Percentiles rank a stretch among this genome's conserved stretches.
These are phyloP conservation scores for Brienomyrus longianalis DNA, from an alignment of 2,113 vertebrate species.

Conservation along the genomic window DNA sequence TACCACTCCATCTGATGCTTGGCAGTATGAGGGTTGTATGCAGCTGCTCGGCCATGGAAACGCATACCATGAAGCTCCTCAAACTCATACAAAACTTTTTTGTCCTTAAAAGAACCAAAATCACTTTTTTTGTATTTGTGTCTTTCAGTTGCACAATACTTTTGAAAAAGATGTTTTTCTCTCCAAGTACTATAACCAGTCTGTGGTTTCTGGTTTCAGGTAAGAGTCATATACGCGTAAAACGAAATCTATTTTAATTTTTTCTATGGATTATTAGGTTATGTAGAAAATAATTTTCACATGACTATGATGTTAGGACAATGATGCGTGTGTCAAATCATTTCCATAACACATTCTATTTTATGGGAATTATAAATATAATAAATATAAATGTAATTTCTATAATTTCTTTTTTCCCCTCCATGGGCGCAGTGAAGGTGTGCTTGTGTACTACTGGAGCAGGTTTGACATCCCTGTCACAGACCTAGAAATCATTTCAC, in stretches of 20 bases:
- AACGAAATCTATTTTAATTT: neutral
- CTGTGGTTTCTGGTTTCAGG: slow-evolving; percentile 63
- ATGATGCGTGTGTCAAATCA: neutral
- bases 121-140: slow-evolving; percentile 10
- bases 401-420: neutral
- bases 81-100: neutral
- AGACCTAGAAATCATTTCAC: slow-evolving; percentile 39
- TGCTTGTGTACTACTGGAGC: slow-evolving; percentile 59
- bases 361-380: neutral
- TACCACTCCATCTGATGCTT: neutral
- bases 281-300: neutral
- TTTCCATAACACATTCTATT: neutral
- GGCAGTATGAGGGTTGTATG: neutral
- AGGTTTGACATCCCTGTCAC: slow-evolving; percentile 51
- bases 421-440: slow-evolving; percentile 51
- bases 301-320: neutral
- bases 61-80: neutral
- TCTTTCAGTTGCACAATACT: slow-evolving; percentile 49
- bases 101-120: neutral
- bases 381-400: neutral
- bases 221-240: slow-evolving; percentile 22
- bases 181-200: slow-evolving; percentile 49
- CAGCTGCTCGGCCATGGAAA: neutral
- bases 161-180: slow-evolving; percentile 50
- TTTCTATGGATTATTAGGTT: neutral